Evolutionary conservation across 2,113 vertebrate genomes (phyloP).

Genomic region (Electrona antarctica): DNA sequence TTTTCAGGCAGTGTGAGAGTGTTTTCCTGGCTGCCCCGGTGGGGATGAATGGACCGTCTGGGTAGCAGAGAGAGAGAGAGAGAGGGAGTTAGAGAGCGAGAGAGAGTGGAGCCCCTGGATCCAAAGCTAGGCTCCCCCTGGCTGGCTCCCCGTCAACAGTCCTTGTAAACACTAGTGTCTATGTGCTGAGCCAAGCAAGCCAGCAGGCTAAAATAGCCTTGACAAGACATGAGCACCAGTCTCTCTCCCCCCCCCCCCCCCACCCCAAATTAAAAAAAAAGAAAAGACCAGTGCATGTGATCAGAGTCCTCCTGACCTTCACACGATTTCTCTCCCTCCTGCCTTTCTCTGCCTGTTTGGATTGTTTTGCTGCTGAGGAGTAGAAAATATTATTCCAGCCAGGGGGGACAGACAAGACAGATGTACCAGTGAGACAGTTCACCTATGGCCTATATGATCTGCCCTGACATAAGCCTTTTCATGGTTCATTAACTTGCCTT

Average conservation of each 20-base stretch:
- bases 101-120: constrained; percentile 36
- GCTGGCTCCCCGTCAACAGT: constrained; percentile 60
- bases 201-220: constrained; percentile 65
- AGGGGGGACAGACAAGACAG: not conserved
- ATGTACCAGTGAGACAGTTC: not conserved
- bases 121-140: constrained; percentile 57
- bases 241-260: not conserved
- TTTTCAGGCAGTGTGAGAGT: constrained; percentile 58
- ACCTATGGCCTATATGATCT: not conserved
- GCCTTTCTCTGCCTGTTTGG: not conserved
- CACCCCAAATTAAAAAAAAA: constrained; percentile 25
- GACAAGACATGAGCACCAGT: constrained; percentile 44
- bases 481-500: not conserved
- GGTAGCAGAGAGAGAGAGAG: constrained; percentile 34
- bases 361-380: constrained; percentile 20
- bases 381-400: constrained; percentile 2
- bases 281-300: constrained; percentile 48
- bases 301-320: constrained; percentile 47
- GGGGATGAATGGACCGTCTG: constrained; percentile 68
- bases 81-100: constrained; percentile 15
- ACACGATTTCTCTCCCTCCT: constrained; percentile 15
- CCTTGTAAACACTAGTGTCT: constrained; percentile 66
- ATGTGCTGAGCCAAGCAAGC: constrained; percentile 55
- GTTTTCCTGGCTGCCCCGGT: constrained; percentile 51
- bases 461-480: not conserved